Evolutionary conservation across 1,140 invertebrate species (phyloP).

Genomic region (Drosophila rhopaloa): DNA sequence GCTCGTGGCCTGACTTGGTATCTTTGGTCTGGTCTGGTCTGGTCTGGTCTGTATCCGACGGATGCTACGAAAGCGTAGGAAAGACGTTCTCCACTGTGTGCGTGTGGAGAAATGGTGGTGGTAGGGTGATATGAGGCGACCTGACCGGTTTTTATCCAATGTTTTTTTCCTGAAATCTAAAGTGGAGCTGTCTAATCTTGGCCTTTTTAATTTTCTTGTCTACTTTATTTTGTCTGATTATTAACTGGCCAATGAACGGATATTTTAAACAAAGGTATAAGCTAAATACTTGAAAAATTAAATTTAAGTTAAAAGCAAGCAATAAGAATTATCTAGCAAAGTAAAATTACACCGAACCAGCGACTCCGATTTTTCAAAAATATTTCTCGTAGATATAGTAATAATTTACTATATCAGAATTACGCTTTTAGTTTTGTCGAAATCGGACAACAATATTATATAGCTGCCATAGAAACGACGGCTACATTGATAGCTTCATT

Average conservation of each 20-base stretch:
- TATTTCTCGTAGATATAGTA: too few species aligned
- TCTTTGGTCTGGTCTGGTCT: constrained; percentile 56
- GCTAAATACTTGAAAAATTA: too few species aligned
- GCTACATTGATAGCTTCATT: too few species aligned
- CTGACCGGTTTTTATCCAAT: constrained; percentile 47
- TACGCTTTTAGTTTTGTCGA: too few species aligned
- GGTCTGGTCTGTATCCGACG: constrained; percentile 26
- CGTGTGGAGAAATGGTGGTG: constrained; percentile 17
- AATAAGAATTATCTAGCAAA: too few species aligned
- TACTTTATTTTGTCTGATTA: background rate
- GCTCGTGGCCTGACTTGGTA: constrained; percentile 80
- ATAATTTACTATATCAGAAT: too few species aligned
- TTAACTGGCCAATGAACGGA: background rate
- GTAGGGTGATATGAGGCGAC: background rate
- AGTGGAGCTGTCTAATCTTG: background rate
- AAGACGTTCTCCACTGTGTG: constrained; percentile 4
- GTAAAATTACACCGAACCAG: too few species aligned
- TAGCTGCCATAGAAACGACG: too few species aligned
- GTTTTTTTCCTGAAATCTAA: constrained; percentile 26
- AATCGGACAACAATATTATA: too few species aligned
- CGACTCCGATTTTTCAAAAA: too few species aligned
- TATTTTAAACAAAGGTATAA: too few species aligned
- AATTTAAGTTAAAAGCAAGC: too few species aligned
- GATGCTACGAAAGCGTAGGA: constrained; percentile 7
- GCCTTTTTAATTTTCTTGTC: constrained; percentile 1